Base-by-base conservation (phyloP, 2,113 vertebrate genomes). In the Sander vitreus region DNA sequence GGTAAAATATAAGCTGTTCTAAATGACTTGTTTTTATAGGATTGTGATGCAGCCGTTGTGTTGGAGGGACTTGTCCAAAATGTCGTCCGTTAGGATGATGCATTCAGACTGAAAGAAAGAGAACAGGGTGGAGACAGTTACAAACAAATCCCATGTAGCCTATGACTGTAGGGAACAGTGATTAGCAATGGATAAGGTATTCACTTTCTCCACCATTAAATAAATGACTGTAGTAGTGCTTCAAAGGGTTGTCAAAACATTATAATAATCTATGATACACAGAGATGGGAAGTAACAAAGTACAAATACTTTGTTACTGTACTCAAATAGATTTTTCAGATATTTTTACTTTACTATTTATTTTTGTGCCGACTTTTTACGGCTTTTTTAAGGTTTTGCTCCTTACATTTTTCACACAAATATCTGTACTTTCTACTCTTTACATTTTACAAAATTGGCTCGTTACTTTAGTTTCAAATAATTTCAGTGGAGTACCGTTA, bases 41-140 rank as follows among this genome's bases (percentile, higher is more conserved):
- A 59, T 5, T 45, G 39, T 21, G 54, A 19, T 18, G 33, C 21
- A 59, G 60, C 27, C 0, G 9, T 13, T 57, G 36, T 70, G 54
- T 30, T 25, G 36, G 18, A 55, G 30, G 5, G 51, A 82, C 21
- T 53, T n/a, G 27, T 88, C 62, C 53, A 50, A 68, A 62, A 11
- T 19, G 14, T 50, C 45, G 55, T 69, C 77, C 64, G 36, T 57
- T 65, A 51, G 36, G 75, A 69, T 63, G 78, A 88, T 69, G 8
- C 33, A 67, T 53, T 63, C 54, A 50, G 36, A 23, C 81, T 82
- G 72, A 76, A 82, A 86, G 39, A 83, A 64, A 79, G 23, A 81
- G 7, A 82, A 19, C 15, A 85, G 74, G 73, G 75, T 78, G 78
- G 16, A 30, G 62, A 84, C 79, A 62, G 21, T 79, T 50, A 78